phyloP scores from a whole-genome alignment of 2,797 vertebrate species.

The Danio kyathit region DNA sequence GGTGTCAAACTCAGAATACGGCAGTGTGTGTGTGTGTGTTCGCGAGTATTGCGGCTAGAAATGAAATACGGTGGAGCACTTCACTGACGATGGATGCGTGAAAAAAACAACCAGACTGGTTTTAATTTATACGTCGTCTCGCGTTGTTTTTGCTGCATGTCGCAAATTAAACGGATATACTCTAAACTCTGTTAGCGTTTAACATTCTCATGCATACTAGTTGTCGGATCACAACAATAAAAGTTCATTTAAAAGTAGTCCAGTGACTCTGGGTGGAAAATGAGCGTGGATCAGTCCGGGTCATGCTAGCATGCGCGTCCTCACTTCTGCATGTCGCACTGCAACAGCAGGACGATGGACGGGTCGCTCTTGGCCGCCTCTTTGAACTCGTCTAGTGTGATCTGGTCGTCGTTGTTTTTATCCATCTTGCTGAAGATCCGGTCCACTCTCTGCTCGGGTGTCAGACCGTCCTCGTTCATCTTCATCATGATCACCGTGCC shows the following conservation, averaged over 20 bases:
- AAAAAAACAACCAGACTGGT: constrained; percentile 78
- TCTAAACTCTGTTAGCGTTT: constrained; percentile 93
- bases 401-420: constrained; percentile 99
- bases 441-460: constrained; percentile 94
- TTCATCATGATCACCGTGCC: constrained; percentile 99
- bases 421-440: constrained; percentile 99
- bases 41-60: constrained; percentile 86
- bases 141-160: constrained; percentile 79
- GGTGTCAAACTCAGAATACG: constrained; percentile 81
- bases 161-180: constrained; percentile 85
- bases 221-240: constrained; percentile 99
- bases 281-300: constrained; percentile 96
- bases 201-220: constrained; percentile 99
- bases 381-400: constrained; percentile 96
- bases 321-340: constrained; percentile 99
- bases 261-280: constrained; percentile 86
- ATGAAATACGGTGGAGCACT: constrained; percentile 86
- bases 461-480: constrained; percentile 96
- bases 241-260: constrained; percentile 99
- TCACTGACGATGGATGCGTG: constrained; percentile 91
- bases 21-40: constrained; percentile 91
- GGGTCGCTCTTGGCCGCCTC: constrained; percentile 96
- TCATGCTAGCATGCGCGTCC: constrained; percentile 67
- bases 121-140: constrained; percentile 84
- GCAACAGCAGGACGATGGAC: constrained; percentile 96